Percentiles rank a stretch among this genome's conserved stretches.
Conservation (phyloP, 2,113 vertebrate species). For the Oncorhynchus gorbuscha region DNA sequence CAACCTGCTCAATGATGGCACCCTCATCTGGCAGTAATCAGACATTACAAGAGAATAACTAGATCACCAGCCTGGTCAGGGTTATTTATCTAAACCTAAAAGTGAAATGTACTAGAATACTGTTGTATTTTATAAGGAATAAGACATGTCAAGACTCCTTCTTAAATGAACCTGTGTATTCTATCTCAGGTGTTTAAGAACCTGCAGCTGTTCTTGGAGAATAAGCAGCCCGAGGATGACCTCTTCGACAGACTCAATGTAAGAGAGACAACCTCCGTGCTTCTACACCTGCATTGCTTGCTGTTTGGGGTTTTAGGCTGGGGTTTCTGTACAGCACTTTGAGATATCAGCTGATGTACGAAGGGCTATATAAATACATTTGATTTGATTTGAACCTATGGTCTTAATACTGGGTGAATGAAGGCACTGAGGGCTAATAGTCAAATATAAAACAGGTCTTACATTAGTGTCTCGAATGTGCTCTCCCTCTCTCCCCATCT, state of each 20-base stretch:
- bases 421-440: too few relatives aligned
- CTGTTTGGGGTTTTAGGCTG: too few relatives aligned
- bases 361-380: too few relatives aligned
- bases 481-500: neutral
- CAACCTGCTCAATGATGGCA: constrained; percentile 16
- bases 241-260: constrained; percentile 96
- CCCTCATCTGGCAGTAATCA: constrained; percentile 26
- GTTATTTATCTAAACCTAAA: too few relatives aligned
- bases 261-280: constrained; percentile 58
- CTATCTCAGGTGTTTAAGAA: constrained; percentile 91
- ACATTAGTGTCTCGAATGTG: too few relatives aligned
- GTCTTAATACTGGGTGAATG: neutral
- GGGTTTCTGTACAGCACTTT: too few relatives aligned
- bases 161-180: neutral
- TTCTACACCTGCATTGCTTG: too few relatives aligned
- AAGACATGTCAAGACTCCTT: neutral
- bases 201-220: constrained; percentile 95
- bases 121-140: neutral
- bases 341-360: too few relatives aligned
- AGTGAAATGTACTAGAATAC: neutral
- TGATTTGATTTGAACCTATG: neutral
- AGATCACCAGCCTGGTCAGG: too few relatives aligned
- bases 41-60: constrained; percentile 16
- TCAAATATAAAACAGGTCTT: neutral
- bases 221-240: constrained; percentile 95